Conservation (phyloP, 2,888 invertebrate genomes). For the Malthinus seriepunctatus region DNA sequence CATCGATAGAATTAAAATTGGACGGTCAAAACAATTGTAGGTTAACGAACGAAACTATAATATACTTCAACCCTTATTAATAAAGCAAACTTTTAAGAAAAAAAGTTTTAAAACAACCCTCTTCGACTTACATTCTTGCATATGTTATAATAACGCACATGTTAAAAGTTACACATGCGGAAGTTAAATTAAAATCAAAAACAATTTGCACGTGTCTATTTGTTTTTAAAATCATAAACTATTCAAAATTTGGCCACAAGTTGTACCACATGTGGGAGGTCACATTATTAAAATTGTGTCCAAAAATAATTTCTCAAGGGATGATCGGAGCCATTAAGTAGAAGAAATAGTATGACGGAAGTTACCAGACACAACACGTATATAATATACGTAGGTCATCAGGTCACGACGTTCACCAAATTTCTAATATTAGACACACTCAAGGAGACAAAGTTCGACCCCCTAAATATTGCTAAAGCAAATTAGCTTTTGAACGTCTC, state of each 20-base stretch:
- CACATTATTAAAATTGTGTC: not conserved
- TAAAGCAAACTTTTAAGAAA: no score
- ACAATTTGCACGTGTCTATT: slow-evolving; percentile 28
- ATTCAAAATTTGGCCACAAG: not conserved
- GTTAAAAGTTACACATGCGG: not conserved
- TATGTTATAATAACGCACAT: not conserved
- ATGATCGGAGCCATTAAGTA: slow-evolving; percentile 37
- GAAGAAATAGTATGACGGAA: slow-evolving; percentile 41
- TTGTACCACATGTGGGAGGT: slow-evolving; percentile 21
- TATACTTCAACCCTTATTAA: no score
- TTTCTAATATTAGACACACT: slow-evolving; percentile 30
- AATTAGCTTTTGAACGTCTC: slow-evolving; percentile 2
- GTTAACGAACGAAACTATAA: no score
- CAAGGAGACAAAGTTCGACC: not conserved
- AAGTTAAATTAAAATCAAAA: slow-evolving; percentile 9
- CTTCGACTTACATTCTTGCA: not conserved
- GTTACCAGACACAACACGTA: slow-evolving; percentile 38
- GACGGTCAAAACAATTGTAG: no score
- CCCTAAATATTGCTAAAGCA: slow-evolving; percentile 6
- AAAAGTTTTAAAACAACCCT: not conserved
- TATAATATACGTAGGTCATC: slow-evolving; percentile 37
- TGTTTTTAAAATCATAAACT: slow-evolving; percentile 25
- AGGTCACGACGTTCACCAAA: slow-evolving; percentile 36
- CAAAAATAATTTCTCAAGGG: slow-evolving; percentile 31
- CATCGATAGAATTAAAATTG: slow-evolving; percentile 12